Base-by-base conservation (phyloP, 1,140 invertebrate genomes). In the Drosophila bipectinata region DNA sequence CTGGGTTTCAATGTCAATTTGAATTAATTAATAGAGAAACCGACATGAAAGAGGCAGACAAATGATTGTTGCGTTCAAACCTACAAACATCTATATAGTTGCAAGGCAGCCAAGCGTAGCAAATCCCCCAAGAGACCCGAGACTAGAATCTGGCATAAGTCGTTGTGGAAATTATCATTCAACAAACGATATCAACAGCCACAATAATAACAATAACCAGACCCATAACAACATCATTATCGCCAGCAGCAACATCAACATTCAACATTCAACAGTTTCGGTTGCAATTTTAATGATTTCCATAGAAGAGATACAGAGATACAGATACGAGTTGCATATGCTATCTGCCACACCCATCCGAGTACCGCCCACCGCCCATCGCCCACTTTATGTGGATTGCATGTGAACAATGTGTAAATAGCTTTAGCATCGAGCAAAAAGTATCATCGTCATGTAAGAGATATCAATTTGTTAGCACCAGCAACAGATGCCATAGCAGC, bases 1-100 rank as follows among this genome's bases (percentile, higher is more conserved):
- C 37, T 57, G 64, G 49, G 75, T 62, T 77, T 88, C 83, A 88
- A 88, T 88, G 83, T 88, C 83, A 88, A 88, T 88, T 88, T 79
- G 68, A 88, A 82, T 88, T 83, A 83, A 88, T 88, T 88, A 88
- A 71, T 88, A 79, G 69, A 77, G 68, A 64, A 69, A 59, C 54
- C 53, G 69, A 77, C 63, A 78, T 57, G 60, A 79, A 73, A 72
- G 39, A 67, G 47, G 74, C 51, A 62, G 63, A 61, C 48, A 47
- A 47, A 47, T 24, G 44, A 47, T 47, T 47, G 44, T 47, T 18
- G 15, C 44, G 44, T 47, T 47, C 44, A 47, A 45, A 15, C 41
- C 41, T 47, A 56, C 48, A 57, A 28, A 28, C 5, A 28, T 6
- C 26, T 28, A 7, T 28, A 4, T 7, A 7, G 26, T 61, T 80